Percentiles rank a stretch among this genome's conserved stretches.
Conservation (phyloP, 2,113 vertebrate genomes). For the Parotia lawesii region DNA sequence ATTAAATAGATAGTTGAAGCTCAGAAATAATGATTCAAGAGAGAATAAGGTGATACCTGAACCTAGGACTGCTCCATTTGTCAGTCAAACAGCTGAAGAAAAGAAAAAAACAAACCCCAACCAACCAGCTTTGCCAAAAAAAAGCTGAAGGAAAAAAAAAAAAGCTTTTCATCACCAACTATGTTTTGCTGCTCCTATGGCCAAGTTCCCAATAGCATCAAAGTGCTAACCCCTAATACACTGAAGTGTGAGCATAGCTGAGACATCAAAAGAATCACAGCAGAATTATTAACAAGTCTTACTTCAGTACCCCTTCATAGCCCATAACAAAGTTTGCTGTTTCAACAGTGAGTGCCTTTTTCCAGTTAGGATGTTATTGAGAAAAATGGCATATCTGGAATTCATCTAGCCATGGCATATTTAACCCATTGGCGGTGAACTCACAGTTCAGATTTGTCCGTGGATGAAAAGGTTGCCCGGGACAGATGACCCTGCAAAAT, state of each 20-base stretch:
- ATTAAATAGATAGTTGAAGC: not conserved
- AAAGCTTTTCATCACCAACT: not conserved
- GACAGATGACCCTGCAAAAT: not conserved
- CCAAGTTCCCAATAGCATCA: not conserved
- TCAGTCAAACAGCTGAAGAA: not conserved
- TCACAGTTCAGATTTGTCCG: not conserved
- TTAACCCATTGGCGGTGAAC: not conserved
- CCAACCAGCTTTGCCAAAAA: not conserved
- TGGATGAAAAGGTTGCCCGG: not conserved
- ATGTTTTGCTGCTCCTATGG: not conserved
- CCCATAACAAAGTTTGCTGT: not conserved
- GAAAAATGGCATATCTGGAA: conserved; percentile 15
- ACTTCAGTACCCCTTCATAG: not conserved
- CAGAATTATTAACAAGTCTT: not conserved
- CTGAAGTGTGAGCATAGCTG: not conserved
- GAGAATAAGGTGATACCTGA: not conserved
- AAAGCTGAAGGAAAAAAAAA: not conserved
- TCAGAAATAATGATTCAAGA: not conserved
- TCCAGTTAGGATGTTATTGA: not conserved
- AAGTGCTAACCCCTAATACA: not conserved
- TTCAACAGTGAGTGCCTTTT: conserved; percentile 41
- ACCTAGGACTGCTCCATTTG: not conserved
- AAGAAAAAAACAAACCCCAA: not conserved
- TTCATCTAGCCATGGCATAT: not conserved
- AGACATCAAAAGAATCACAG: not conserved